Percentiles rank a stretch among this genome's conserved stretches.
Evolutionary conservation across 2,113 vertebrate species (phyloP).

Genomic region (Myrmecobius fasciatus): DNA sequence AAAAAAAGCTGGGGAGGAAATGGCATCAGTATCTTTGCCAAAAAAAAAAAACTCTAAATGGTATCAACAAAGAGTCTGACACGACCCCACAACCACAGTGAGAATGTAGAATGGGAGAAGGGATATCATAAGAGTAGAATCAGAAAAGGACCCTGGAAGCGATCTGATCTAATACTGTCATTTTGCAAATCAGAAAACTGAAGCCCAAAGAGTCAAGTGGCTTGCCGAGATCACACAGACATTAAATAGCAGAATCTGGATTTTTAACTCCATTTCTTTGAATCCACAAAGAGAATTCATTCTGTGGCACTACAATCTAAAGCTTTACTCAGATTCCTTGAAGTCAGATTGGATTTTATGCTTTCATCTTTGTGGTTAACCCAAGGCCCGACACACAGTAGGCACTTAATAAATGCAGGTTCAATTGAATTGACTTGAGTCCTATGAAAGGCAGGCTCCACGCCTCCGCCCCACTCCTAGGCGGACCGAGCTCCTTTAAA

Average conservation of each 20-base stretch:
- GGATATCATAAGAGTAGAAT: not conserved
- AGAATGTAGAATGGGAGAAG: not conserved
- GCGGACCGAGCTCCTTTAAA: conserved; percentile 35
- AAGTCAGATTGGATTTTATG: not conserved
- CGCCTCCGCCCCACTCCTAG: conserved; percentile 25
- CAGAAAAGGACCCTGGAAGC: not conserved
- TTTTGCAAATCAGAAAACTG: not conserved
- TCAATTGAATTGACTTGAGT: not conserved
- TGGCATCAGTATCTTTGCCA: not conserved
- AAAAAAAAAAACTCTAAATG: not conserved
- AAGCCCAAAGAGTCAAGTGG: not conserved
- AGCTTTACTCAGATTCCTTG: not conserved
- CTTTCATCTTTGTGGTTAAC: not conserved
- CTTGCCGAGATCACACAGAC: not conserved
- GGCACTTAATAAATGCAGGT: not conserved
- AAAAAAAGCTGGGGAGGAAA: not conserved
- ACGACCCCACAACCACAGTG: not conserved
- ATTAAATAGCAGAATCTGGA: not conserved
- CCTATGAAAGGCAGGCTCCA: conserved; percentile 29
- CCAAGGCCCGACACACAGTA: not conserved
- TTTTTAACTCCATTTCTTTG: not conserved
- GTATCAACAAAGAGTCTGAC: no score
- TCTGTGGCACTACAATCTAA: not conserved
- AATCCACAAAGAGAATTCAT: not conserved
- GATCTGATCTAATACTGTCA: not conserved